Evolutionary conservation across 2,797 vertebrate species (phyloP).

Genomic region (Paramormyrops hopkinsi): DNA sequence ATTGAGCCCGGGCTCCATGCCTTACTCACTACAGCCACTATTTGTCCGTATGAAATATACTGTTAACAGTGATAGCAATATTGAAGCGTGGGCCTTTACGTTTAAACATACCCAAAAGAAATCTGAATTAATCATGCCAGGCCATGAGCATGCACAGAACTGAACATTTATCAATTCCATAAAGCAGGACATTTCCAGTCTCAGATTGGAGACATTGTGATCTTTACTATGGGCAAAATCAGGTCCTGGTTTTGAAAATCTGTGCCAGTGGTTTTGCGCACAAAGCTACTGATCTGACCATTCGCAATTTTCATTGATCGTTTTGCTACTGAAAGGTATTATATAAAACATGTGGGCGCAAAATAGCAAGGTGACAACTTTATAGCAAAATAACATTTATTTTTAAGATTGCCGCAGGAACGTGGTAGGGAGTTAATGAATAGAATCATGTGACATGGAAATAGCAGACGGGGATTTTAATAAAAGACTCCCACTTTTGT

Average conservation of each 20-base stretch:
- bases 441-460: background rate
- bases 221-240: background rate
- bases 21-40: background rate
- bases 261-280: background rate
- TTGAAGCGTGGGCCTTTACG: background rate
- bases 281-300: background rate
- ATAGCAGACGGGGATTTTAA: background rate
- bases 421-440: background rate
- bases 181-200: background rate
- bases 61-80: background rate
- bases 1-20: background rate
- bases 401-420: background rate
- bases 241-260: background rate
- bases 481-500: background rate
- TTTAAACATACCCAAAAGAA: background rate
- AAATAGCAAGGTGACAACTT: background rate
- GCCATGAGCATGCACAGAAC: background rate
- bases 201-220: background rate
- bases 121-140: background rate
- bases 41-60: background rate
- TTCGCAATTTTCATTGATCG: background rate
- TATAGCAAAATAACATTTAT: background rate
- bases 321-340: background rate
- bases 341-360: background rate
- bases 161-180: background rate